These are phyloP conservation scores for Ochotona princeps DNA, from an alignment of 2,113 vertebrate genomes.

Conservation along the genomic window DNA sequence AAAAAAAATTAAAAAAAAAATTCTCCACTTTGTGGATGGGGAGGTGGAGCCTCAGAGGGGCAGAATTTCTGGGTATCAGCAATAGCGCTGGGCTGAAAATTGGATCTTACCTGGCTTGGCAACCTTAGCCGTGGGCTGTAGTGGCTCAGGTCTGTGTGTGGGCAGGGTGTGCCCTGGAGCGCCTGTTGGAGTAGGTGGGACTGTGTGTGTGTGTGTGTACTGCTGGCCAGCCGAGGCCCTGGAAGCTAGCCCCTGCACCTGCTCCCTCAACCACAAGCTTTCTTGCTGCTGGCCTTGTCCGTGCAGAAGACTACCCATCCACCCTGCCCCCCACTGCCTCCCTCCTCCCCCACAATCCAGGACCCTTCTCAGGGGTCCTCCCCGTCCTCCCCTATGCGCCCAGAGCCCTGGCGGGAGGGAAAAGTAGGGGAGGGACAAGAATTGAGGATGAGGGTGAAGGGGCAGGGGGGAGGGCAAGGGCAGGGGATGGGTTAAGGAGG, in stretches of 20 bases:
- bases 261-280: neutral
- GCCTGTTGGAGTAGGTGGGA: too few relatives aligned
- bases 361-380: conserved; percentile 21
- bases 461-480: conserved; percentile 69
- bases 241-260: neutral
- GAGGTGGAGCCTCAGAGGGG: neutral
- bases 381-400: conserved; percentile 70
- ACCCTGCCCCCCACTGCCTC: neutral
- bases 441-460: conserved; percentile 73
- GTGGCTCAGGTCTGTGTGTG: neutral
- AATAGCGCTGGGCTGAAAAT: neutral
- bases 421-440: conserved; percentile 25
- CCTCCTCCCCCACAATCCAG: neutral
- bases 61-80: neutral
- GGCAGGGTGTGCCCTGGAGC: neutral
- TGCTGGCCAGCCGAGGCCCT: neutral
- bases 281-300: neutral
- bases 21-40: neutral
- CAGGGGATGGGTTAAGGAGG: conserved; percentile 81
- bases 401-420: conserved; percentile 50
- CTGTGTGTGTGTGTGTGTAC: neutral
- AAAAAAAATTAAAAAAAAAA: neutral
- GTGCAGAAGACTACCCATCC: neutral
- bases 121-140: neutral
- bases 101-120: neutral